Percentiles rank a stretch among this genome's conserved stretches.
Evolutionary conservation across 2,113 vertebrate species (phyloP).

Genomic region (Tapirus terrestris): DNA sequence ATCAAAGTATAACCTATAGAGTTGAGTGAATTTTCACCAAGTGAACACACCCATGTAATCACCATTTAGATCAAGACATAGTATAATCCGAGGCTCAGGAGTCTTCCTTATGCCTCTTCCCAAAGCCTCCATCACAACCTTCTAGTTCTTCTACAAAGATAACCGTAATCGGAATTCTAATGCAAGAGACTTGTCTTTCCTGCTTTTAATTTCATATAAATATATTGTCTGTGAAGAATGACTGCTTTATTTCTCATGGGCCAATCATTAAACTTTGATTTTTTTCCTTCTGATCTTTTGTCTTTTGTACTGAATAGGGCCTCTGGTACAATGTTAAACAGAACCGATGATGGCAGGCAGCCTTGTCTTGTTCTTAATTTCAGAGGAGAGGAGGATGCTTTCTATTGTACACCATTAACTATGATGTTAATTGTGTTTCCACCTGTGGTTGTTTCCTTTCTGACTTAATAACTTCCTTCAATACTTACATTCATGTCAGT

Average conservation of each 20-base stretch:
- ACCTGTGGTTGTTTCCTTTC: constrained; percentile 22
- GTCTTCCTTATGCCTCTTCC: background rate
- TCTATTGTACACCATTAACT: constrained; percentile 23
- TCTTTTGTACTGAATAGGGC: background rate
- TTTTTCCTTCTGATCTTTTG: background rate
- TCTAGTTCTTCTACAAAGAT: background rate
- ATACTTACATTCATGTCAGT: constrained; percentile 9
- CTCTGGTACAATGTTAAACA: background rate
- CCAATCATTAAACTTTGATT: background rate
- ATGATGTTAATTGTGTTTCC: constrained; percentile 28
- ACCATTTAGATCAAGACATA: background rate
- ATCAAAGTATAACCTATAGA: background rate
- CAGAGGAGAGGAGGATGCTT: background rate
- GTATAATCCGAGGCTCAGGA: background rate
- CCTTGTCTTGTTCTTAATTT: background rate
- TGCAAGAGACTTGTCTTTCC: background rate
- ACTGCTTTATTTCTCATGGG: background rate
- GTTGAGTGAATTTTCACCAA: background rate
- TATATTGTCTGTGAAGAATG: background rate
- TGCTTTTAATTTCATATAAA: background rate
- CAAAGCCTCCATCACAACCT: background rate
- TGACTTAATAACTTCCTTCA: constrained; percentile 9
- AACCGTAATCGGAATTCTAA: background rate
- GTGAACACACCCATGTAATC: background rate
- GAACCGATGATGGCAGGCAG: background rate